Percentiles rank a stretch among this genome's conserved stretches.
Evolutionary conservation across 2,113 vertebrate genomes (phyloP).

Genomic region (Petaurus breviceps): DNA sequence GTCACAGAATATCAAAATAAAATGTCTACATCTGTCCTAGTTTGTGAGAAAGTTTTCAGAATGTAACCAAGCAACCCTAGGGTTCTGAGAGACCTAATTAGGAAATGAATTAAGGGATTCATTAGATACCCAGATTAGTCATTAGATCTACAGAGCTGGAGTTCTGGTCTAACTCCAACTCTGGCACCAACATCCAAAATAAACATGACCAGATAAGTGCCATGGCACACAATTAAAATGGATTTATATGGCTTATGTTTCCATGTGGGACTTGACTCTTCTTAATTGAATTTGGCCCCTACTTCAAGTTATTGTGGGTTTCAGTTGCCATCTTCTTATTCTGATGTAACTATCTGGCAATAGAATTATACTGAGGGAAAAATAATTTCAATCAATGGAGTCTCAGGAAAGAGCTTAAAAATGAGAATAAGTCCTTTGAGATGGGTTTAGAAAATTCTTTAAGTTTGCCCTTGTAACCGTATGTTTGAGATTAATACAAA

Average conservation of each 20-base stretch:
- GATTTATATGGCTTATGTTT: slow-evolving; percentile 49
- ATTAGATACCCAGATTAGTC: slow-evolving; percentile 68
- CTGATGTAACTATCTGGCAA: slow-evolving; percentile 39
- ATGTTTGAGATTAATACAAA: slow-evolving; percentile 53
- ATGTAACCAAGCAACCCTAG: slow-evolving; percentile 80
- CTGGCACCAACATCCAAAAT: slow-evolving; percentile 65
- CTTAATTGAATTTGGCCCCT: slow-evolving; percentile 65
- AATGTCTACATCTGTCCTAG: slow-evolving; percentile 59
- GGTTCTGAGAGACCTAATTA: slow-evolving; percentile 74
- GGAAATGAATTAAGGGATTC: slow-evolving; percentile 77
- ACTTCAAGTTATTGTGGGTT: slow-evolving; percentile 32
- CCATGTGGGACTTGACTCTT: slow-evolving; percentile 52
- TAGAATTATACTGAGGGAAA: slow-evolving; percentile 55
- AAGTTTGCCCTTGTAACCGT: slow-evolving; percentile 29
- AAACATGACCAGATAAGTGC: slow-evolving; percentile 54
- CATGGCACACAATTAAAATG: slow-evolving; percentile 68
- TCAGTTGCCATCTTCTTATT: slow-evolving; percentile 34
- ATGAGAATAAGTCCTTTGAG: slow-evolving; percentile 58
- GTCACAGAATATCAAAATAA: background rate
- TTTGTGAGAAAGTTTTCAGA: slow-evolving; percentile 73
- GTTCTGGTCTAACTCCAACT: slow-evolving; percentile 73
- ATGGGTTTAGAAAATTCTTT: slow-evolving; percentile 70
- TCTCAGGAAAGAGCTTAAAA: slow-evolving; percentile 37
- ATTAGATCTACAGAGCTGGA: slow-evolving; percentile 67
- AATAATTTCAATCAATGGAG: slow-evolving; percentile 61